These are phyloP conservation scores for Monodelphis domestica DNA, from an alignment of 2,797 vertebrate genomes.

Conservation along the genomic window DNA sequence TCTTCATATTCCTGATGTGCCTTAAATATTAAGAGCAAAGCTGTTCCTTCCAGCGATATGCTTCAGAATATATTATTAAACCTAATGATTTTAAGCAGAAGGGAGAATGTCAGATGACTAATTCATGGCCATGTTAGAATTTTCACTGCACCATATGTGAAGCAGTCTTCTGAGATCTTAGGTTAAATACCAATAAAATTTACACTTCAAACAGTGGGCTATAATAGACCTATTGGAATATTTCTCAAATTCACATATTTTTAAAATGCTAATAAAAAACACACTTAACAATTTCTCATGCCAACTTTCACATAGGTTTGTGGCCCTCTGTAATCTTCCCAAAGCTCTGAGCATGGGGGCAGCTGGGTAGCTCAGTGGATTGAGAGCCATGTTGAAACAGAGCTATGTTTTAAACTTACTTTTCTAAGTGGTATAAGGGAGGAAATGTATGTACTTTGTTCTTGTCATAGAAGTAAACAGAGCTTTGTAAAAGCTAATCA, in stretches of 20 bases:
- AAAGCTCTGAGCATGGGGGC: too few species aligned
- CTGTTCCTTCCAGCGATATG: conserved; percentile 12
- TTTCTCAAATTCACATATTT: conserved; percentile 40
- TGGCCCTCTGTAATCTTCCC: background rate
- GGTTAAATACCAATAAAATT: conserved; percentile 49
- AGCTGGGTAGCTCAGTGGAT: too few species aligned
- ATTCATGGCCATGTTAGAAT: background rate
- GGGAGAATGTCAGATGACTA: conserved; percentile 21
- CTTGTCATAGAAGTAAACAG: background rate
- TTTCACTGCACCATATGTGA: conserved; percentile 33
- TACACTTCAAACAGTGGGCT: conserved; percentile 39
- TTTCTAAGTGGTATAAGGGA: background rate
- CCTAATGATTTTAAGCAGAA: conserved; percentile 15
- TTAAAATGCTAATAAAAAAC: conserved; percentile 46
- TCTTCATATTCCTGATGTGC: conserved; percentile 22
- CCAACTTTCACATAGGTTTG: conserved; percentile 30
- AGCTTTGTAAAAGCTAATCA: background rate
- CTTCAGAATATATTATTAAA: conserved; percentile 36
- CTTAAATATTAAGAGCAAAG: conserved; percentile 19
- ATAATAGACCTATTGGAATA: conserved; percentile 41
- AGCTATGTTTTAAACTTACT: background rate
- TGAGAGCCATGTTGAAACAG: background rate
- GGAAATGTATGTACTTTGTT: background rate
- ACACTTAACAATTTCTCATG: conserved; percentile 6
- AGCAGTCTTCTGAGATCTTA: conserved; percentile 28